A percentile compares a stretch with the other conserved stretches of the same genome.
Evolutionary conservation across 2,888 invertebrate species (phyloP).

Genomic region (Trissolcus japonicus): DNA sequence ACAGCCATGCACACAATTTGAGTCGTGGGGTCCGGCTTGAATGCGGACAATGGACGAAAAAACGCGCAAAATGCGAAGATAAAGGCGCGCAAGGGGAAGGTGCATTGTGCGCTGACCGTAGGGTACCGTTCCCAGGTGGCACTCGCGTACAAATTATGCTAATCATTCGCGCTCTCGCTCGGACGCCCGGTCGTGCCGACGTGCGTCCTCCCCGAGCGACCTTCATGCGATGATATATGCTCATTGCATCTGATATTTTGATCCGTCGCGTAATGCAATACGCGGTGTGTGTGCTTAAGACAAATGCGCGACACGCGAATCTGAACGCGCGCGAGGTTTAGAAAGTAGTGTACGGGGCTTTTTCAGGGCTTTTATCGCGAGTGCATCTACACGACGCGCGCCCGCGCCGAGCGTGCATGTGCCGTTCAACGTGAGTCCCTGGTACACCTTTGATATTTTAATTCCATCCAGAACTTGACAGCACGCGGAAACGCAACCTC

Average conservation of each 20-base stretch:
- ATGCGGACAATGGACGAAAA: constrained; percentile 32
- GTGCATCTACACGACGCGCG: constrained; percentile 39
- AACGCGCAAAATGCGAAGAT: constrained; percentile 49
- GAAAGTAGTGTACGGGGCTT: constrained; percentile 37
- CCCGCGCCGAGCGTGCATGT: constrained; percentile 19
- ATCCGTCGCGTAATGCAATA: constrained; percentile 63
- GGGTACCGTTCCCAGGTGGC: constrained; percentile 69
- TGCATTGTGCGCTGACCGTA: constrained; percentile 63
- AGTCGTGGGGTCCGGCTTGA: constrained; percentile 46
- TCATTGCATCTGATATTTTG: constrained; percentile 63
- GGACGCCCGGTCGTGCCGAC: constrained; percentile 10
- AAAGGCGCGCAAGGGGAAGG: constrained; percentile 45
- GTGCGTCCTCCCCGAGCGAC: constrained; percentile 20
- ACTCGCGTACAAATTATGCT: constrained; percentile 72
- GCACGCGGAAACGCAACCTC: constrained; percentile 40
- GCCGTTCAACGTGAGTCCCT: constrained; percentile 20
- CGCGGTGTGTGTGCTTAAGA: constrained; percentile 26
- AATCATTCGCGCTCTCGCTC: constrained; percentile 61
- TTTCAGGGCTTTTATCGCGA: constrained; percentile 36
- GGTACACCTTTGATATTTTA: constrained; percentile 69
- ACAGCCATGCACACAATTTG: constrained; percentile 37
- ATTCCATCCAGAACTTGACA: constrained; percentile 59
- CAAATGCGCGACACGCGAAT: constrained; percentile 52
- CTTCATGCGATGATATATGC: constrained; percentile 24
- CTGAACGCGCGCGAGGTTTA: constrained; percentile 26